Conservation (phyloP, 2,888 invertebrate species). For the Cotesia congregata region DNA sequence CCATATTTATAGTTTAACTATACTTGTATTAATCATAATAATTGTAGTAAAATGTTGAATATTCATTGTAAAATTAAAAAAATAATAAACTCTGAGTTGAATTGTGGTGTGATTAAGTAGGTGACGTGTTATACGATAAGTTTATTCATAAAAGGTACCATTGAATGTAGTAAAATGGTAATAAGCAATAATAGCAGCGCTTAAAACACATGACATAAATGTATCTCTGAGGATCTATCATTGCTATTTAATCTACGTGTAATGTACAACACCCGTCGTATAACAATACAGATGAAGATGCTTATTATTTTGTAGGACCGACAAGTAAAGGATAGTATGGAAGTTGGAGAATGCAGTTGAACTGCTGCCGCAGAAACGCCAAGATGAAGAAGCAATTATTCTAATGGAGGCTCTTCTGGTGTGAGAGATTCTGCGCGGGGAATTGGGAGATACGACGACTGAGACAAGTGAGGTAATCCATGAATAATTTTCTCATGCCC, state of each 20-base stretch:
- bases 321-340: neutral
- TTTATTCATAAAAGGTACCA: slow-evolving; percentile 4
- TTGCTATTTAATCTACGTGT: slow-evolving; percentile 25
- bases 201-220: slow-evolving; percentile 12
- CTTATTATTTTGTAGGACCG: slow-evolving; percentile 30
- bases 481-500: slow-evolving; percentile 56
- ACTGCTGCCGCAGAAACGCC: slow-evolving; percentile 61
- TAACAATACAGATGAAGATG: slow-evolving; percentile 21
- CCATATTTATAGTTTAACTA: neutral
- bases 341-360: slow-evolving; percentile 32
- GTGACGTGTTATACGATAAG: neutral
- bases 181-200: slow-evolving; percentile 6
- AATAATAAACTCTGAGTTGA: neutral
- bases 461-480: slow-evolving; percentile 70
- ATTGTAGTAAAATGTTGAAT: neutral
- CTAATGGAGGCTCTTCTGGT: slow-evolving; percentile 62
- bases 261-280: neutral
- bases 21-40: neutral
- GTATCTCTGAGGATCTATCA: slow-evolving; percentile 2
- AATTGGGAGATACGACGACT: slow-evolving; percentile 61
- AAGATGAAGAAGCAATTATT: slow-evolving; percentile 70
- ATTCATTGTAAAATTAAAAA: neutral
- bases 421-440: neutral
- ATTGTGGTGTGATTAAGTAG: neutral
- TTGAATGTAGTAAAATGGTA: slow-evolving; percentile 3